These are phyloP conservation scores for Dryococelus australis DNA, from an alignment of 2,888 invertebrate genomes.

Conservation along the genomic window DNA sequence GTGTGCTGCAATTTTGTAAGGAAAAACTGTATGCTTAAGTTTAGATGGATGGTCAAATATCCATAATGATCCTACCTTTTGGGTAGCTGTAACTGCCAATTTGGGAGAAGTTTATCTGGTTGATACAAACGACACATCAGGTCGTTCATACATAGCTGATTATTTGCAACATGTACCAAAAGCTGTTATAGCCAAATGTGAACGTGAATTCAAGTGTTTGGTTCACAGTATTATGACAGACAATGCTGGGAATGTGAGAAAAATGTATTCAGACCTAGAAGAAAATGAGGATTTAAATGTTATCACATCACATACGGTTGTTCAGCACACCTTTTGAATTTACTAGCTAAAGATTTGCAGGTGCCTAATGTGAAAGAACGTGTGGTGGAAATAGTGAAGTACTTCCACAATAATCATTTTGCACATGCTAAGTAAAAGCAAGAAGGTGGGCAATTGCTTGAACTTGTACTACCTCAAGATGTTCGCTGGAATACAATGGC, in stretches of 20 bases:
- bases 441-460: background rate
- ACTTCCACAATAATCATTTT: background rate
- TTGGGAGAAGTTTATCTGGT: no score
- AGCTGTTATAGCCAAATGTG: background rate
- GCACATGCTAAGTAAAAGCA: background rate
- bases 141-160: background rate
- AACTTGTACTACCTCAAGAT: background rate
- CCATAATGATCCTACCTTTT: background rate
- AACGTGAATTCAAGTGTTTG: background rate
- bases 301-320: background rate
- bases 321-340: no score
- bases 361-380: background rate
- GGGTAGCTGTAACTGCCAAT: background rate
- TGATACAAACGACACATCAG: background rate
- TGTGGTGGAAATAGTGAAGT: background rate
- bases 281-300: constrained; percentile 1
- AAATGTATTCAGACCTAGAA: constrained; percentile 6
- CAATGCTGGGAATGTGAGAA: no score
- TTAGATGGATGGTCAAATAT: background rate
- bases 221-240: no score
- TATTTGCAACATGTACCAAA: background rate
- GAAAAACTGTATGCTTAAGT: constrained; percentile 1
- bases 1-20: background rate
- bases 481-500: background rate
- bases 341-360: no score